A percentile compares a stretch with the other conserved stretches of the same genome.
phyloP scores from a whole-genome alignment of 2,113 vertebrate genomes.

The Gyps fulvus region DNA sequence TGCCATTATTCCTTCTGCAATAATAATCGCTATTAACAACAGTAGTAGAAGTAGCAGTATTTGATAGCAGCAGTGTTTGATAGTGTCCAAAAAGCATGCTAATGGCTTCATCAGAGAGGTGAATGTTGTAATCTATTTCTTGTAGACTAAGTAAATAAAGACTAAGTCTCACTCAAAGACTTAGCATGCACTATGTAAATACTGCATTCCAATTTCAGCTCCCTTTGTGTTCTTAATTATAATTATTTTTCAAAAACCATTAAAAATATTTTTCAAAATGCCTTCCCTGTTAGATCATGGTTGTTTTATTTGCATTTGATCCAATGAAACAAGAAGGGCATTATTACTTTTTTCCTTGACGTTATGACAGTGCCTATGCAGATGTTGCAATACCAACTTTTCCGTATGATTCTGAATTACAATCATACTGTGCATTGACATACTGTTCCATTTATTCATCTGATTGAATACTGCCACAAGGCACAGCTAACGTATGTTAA shows the following conservation, averaged over 20 bases:
- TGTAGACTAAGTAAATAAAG: slow-evolving; percentile 20
- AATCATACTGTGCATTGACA: slow-evolving; percentile 49
- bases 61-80: not conserved
- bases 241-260: not conserved
- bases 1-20: not conserved
- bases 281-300: not conserved
- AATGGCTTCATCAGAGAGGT: not conserved
- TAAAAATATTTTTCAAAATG: not conserved
- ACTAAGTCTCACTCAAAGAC: not conserved
- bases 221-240: not conserved
- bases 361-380: slow-evolving; percentile 36
- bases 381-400: slow-evolving; percentile 67
- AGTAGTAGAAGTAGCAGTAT: not conserved
- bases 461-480: slow-evolving; percentile 57
- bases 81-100: not conserved
- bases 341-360: slow-evolving; percentile 49
- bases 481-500: slow-evolving; percentile 26
- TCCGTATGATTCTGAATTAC: slow-evolving; percentile 35
- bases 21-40: not conserved
- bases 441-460: slow-evolving; percentile 62
- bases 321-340: not conserved
- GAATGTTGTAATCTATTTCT: not conserved
- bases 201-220: not conserved
- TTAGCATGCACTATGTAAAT: not conserved
- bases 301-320: not conserved